A percentile compares a stretch with the other conserved stretches of the same genome.
Evolutionary conservation across 2,113 vertebrate species (phyloP).

Genomic region (Tenrec ecaudatus): DNA sequence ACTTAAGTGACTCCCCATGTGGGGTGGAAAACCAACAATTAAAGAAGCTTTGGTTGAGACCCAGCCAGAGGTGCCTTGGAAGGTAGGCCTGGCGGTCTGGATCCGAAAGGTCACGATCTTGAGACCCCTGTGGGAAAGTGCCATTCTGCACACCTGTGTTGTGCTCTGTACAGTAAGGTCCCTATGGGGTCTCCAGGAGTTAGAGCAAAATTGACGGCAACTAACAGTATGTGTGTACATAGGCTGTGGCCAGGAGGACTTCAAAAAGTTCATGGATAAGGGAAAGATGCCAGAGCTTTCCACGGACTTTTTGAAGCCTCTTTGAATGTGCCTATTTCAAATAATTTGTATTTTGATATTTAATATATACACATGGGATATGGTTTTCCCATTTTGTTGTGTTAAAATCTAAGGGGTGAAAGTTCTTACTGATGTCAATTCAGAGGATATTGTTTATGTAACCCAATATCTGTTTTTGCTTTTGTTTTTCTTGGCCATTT

Average conservation of each 20-base stretch:
- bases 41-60: neutral
- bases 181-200: neutral
- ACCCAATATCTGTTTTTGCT: neutral
- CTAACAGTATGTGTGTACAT: neutral
- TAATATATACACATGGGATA: neutral
- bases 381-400: neutral
- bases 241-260: no score
- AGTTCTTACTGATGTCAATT: neutral
- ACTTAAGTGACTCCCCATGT: no score
- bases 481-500: slow-evolving; percentile 22
- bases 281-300: no score
- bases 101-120: neutral
- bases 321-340: neutral
- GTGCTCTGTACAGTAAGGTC: no score
- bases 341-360: slow-evolving; percentile 3
- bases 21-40: no score
- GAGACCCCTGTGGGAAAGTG: neutral
- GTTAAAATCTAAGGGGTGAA: neutral
- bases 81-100: neutral
- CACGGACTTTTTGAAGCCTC: no score
- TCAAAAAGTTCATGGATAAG: no score
- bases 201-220: neutral
- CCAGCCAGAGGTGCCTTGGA: neutral
- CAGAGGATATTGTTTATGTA: neutral
- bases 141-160: neutral